Evolutionary conservation across 2,888 invertebrate genomes (phyloP), one percentile per base, ranked within the genome.

Genomic region (Toxonevra muliebris): DNA sequence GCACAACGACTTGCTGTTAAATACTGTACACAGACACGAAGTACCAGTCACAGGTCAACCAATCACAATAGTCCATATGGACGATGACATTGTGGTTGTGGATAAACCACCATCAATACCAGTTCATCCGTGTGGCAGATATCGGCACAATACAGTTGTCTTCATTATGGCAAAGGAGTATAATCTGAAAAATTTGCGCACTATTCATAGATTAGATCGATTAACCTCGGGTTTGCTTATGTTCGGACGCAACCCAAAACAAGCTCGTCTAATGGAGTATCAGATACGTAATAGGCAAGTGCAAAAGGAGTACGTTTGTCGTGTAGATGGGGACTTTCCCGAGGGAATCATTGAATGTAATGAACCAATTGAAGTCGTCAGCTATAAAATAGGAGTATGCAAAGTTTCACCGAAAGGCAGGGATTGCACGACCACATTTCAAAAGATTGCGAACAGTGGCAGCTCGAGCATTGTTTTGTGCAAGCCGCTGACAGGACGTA

Each of bases 21-120:
- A 97, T 86, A 91, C 93, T 79, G 94, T 96, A 68, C 97, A 98
- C 90, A 80, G 97, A 92, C 98, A 98, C 91, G 98, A 98, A 92
- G 95, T 97, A 88, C 97, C 98, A 86, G 97, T 98, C 88, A 93
- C 96, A 88, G 94, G 94, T 88, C 93, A 94, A 90, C 93, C 94
- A 88, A 95, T 98, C 90, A 93, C 94, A 89, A 94, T 99, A 88
- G 93, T 99, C 86, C 94, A 95, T 89, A 95, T 97, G 91, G 96
- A 95, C 89, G 96, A 97, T 88, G 97, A 99, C 89, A 91, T 98
- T 89, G 93, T 99, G 88, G 98, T 99, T 88, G 95, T 98, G 88
- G 96, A 98, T 92, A 98, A 98, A 92, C 98, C 98, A 87, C 95
- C 97, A 88, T 98, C 98, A 88, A 96, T 98, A 89, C 98, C 98